Evolutionary conservation across 2,888 invertebrate species (phyloP).

Genomic region (Coenonympha glycerion): DNA sequence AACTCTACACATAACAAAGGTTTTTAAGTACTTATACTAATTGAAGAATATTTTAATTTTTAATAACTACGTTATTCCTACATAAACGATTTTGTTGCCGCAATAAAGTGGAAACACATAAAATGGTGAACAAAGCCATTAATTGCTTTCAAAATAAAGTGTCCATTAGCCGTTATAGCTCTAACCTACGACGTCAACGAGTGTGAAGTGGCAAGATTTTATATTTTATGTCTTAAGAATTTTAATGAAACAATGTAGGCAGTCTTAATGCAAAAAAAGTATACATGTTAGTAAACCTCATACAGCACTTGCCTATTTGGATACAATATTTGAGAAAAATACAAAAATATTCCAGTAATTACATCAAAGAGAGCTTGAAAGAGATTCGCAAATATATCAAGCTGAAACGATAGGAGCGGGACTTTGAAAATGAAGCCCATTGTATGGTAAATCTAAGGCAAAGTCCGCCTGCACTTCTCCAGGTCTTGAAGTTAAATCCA

Average conservation of each 20-base stretch:
- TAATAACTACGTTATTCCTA: too few species aligned
- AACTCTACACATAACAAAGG: too few species aligned
- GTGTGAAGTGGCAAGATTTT: constrained; percentile 10
- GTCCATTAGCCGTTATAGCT: constrained; percentile 32
- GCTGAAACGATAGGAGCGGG: constrained; percentile 70
- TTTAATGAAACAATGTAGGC: too few species aligned
- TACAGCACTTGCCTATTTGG: constrained; percentile 52
- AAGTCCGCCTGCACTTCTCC: constrained; percentile 70
- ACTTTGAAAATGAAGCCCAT: constrained; percentile 71
- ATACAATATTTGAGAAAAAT: constrained; percentile 55
- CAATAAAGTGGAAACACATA: constrained; percentile 23
- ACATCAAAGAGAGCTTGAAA: constrained; percentile 49
- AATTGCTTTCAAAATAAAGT: constrained; percentile 27
- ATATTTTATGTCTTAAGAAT: neutral
- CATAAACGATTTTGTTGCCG: constrained; percentile 1
- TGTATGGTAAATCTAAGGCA: constrained; percentile 65
- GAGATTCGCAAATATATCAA: constrained; percentile 56
- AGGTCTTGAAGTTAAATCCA: constrained; percentile 58
- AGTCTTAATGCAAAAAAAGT: neutral
- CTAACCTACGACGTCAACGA: constrained; percentile 22
- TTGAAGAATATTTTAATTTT: too few species aligned
- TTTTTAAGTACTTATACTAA: too few species aligned
- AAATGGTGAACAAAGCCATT: constrained; percentile 19
- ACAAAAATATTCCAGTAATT: constrained; percentile 48
- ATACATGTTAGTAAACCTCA: constrained; percentile 38